phyloP scores from a whole-genome alignment of 2,888 invertebrate species.

The Tiliacea citrago region DNA sequence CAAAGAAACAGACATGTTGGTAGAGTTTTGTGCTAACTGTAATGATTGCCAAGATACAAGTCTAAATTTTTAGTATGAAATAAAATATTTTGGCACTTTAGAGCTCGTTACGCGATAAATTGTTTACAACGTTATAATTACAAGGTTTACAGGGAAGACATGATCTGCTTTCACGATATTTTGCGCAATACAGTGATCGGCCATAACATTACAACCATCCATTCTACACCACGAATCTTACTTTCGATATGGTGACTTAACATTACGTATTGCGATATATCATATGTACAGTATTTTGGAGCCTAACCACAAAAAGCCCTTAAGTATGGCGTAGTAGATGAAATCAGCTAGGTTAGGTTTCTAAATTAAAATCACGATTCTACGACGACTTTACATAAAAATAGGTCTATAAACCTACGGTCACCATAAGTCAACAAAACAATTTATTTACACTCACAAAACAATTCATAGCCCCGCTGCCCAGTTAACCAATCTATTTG shows the following conservation, averaged over 20 bases:
- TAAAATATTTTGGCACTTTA: slow-evolving; percentile 66
- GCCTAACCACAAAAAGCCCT: slow-evolving; percentile 73
- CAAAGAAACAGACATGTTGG: slow-evolving; percentile 14
- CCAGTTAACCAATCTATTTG: slow-evolving; percentile 83
- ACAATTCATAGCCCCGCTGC: slow-evolving; percentile 76
- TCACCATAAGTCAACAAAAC: slow-evolving; percentile 75
- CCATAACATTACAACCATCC: slow-evolving; percentile 66
- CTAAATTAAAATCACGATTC: slow-evolving; percentile 75
- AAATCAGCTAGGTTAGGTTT: slow-evolving; percentile 64
- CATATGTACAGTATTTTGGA: slow-evolving; percentile 61
- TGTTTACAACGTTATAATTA: slow-evolving; percentile 70
- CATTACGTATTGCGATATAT: slow-evolving; percentile 65
- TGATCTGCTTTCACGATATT: slow-evolving; percentile 81
- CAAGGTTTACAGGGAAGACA: slow-evolving; percentile 84
- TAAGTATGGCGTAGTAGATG: slow-evolving; percentile 62
- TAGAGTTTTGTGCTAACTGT: slow-evolving; percentile 28
- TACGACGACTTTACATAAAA: slow-evolving; percentile 82
- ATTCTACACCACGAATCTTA: slow-evolving; percentile 60
- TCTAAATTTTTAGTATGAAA: slow-evolving; percentile 46
- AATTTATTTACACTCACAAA: slow-evolving; percentile 80
- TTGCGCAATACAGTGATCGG: slow-evolving; percentile 72
- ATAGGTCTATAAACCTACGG: slow-evolving; percentile 78
- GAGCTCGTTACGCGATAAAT: slow-evolving; percentile 66
- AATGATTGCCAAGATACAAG: slow-evolving; percentile 46
- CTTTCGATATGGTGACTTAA: slow-evolving; percentile 61